Conservation (phyloP, 35 echinoderm and acorn worm genomes). For the Eucidaris tribuloides region DNA sequence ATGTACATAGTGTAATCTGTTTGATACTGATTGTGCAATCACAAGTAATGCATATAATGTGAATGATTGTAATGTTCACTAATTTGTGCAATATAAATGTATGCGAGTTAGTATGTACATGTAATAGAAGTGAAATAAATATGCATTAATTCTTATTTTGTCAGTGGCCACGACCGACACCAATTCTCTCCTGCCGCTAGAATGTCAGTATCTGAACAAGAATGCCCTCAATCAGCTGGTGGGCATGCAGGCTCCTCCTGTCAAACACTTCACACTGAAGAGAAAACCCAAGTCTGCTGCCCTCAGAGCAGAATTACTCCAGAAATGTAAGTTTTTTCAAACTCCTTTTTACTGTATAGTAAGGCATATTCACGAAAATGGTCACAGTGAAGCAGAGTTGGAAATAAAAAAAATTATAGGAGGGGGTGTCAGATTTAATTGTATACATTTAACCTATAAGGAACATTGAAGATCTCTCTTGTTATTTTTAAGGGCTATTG, state of each 20-base stretch:
- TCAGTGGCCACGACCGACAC: constrained; percentile 85
- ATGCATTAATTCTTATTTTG: constrained; percentile 38
- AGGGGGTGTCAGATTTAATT: too few species aligned
- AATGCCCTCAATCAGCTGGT: constrained; percentile 96
- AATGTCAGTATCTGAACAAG: constrained; percentile 93
- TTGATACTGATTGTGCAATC: background rate
- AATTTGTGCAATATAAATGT: background rate
- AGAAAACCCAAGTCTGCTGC: constrained; percentile 96
- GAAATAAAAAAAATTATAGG: too few species aligned
- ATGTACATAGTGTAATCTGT: too few species aligned
- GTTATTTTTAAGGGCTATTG: too few species aligned
- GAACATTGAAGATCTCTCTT: too few species aligned
- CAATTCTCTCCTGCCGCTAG: constrained; percentile 76
- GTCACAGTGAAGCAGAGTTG: too few species aligned
- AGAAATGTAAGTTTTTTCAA: constrained; percentile 99
- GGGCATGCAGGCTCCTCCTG: constrained; percentile 90
- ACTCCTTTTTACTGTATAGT: too few species aligned
- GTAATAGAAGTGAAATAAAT: too few species aligned
- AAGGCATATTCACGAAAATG: too few species aligned
- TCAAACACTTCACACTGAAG: constrained; percentile 92
- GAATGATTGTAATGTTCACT: background rate
- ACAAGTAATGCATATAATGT: background rate
- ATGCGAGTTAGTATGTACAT: background rate
- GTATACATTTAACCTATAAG: too few species aligned
- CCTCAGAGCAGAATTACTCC: constrained; percentile 75